phyloP scores from a whole-genome alignment of 2,113 vertebrate genomes.

The Pleuronectes platessa region DNA sequence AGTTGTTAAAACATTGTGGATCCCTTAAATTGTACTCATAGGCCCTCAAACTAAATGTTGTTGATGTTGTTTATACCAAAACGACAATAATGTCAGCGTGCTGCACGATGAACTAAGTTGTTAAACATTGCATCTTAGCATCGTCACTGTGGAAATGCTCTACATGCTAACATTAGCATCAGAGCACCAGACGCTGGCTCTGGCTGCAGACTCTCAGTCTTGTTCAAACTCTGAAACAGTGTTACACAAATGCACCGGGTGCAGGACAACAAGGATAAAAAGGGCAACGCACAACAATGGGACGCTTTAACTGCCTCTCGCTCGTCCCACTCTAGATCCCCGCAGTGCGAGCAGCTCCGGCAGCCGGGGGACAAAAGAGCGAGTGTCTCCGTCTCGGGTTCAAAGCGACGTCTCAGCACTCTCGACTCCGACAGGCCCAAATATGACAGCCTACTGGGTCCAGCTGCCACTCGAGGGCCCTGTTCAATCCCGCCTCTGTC shows the following conservation, averaged over 20 bases:
- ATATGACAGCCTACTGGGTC: slow-evolving; percentile 73
- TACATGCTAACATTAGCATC: not conserved
- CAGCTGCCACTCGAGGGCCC: slow-evolving; percentile 67
- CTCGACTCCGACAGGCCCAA: slow-evolving; percentile 79
- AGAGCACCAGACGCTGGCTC: not conserved
- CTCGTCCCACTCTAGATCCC: slow-evolving; percentile 81
- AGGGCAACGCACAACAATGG: slow-evolving; percentile 66
- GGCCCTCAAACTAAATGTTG: no score
- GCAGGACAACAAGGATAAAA: slow-evolving; percentile 55
- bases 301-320: slow-evolving; percentile 60
- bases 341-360: slow-evolving; percentile 62
- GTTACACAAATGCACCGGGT: slow-evolving; percentile 34
- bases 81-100: no score
- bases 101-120: no score
- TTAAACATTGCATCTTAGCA: not conserved
- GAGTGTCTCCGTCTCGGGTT: slow-evolving; percentile 69
- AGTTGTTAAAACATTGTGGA: no score
- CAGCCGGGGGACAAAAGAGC: slow-evolving; percentile 68
- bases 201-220: not conserved
- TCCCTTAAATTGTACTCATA: no score
- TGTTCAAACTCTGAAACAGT: slow-evolving; percentile 41
- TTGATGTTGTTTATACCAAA: no score
- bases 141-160: not conserved
- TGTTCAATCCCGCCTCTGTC: slow-evolving; percentile 76
- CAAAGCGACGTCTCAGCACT: slow-evolving; percentile 85